Evolutionary conservation across 1,140 invertebrate genomes (phyloP).

Genomic region (Papilio aristodemus): DNA sequence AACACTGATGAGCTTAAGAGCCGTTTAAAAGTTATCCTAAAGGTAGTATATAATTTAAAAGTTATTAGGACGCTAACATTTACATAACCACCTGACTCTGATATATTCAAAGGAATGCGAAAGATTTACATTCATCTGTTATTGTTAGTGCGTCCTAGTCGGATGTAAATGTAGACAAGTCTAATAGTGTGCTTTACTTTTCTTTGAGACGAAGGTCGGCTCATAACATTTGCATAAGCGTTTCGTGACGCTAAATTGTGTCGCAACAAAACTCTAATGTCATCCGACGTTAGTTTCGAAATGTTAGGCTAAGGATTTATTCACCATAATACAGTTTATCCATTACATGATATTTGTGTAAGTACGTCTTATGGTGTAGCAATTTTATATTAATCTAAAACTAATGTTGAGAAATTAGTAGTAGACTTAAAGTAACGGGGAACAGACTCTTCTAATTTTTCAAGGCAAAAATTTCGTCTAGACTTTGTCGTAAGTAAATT

Average conservation of each 20-base stretch:
- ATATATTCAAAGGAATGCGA: not conserved
- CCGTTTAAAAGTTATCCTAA: too few species aligned
- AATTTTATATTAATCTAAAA: not conserved
- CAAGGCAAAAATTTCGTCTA: too few species aligned
- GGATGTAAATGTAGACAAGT: slow-evolving; percentile 4
- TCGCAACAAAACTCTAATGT: slow-evolving; percentile 59
- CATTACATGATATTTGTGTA: not conserved
- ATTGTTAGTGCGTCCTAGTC: too few species aligned
- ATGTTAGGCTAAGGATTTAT: not conserved
- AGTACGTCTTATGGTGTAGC: not conserved
- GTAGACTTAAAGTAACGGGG: not conserved
- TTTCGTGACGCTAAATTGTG: slow-evolving; percentile 49
- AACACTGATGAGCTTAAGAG: too few species aligned
- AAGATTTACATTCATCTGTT: too few species aligned
- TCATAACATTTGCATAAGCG: slow-evolving; percentile 57
- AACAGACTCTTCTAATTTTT: too few species aligned
- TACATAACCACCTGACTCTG: not conserved
- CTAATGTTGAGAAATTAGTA: not conserved
- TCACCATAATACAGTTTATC: not conserved
- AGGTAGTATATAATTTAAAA: too few species aligned
- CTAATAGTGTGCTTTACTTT: slow-evolving; percentile 35
- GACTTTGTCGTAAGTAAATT: too few species aligned
- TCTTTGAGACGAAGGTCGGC: slow-evolving; percentile 57
- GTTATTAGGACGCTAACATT: too few species aligned
- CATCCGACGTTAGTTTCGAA: slow-evolving; percentile 43